A percentile compares a stretch with the other conserved stretches of the same genome.
Conservation (phyloP, 2,113 vertebrate genomes). For the Notarius lentiginosus region DNA sequence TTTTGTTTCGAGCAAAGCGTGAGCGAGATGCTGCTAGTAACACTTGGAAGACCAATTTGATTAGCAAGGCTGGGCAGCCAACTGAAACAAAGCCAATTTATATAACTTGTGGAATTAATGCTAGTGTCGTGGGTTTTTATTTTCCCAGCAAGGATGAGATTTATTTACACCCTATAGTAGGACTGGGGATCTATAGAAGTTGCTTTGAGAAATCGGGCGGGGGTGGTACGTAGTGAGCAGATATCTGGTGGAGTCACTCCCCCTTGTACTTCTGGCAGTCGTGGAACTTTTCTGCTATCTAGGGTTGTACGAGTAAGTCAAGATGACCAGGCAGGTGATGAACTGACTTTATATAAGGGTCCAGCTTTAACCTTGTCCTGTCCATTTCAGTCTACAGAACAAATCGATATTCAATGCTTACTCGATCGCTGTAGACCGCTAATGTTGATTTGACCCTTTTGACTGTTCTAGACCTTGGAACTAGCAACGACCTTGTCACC, state of each 20-base stretch:
- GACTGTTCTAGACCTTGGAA: conserved; percentile 51
- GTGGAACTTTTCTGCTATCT: not conserved
- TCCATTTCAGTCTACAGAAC: conserved; percentile 9
- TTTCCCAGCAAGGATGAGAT: too few relatives aligned
- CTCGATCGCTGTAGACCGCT: not conserved
- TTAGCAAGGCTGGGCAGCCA: not conserved
- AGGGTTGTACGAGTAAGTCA: not conserved
- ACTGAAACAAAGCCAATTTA: not conserved
- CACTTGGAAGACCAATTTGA: not conserved
- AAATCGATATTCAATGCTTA: conserved; percentile 33
- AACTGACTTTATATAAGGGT: not conserved
- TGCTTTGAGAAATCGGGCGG: not conserved
- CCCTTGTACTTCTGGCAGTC: not conserved
- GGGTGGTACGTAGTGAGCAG: not conserved
- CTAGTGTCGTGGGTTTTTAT: too few relatives aligned
- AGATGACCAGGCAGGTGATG: not conserved
- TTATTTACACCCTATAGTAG: not conserved
- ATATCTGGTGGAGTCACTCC: not conserved
- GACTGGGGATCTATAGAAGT: not conserved
- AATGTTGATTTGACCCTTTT: conserved; percentile 46
- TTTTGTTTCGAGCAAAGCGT: not conserved
- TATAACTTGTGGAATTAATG: not conserved
- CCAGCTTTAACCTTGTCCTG: too few relatives aligned
- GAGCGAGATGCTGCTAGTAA: not conserved
- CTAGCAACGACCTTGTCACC: conserved; percentile 25